A percentile compares a stretch with the other conserved stretches of the same genome.
phyloP scores from a whole-genome alignment of 2,113 vertebrate genomes.

The Sapajus apella region DNA sequence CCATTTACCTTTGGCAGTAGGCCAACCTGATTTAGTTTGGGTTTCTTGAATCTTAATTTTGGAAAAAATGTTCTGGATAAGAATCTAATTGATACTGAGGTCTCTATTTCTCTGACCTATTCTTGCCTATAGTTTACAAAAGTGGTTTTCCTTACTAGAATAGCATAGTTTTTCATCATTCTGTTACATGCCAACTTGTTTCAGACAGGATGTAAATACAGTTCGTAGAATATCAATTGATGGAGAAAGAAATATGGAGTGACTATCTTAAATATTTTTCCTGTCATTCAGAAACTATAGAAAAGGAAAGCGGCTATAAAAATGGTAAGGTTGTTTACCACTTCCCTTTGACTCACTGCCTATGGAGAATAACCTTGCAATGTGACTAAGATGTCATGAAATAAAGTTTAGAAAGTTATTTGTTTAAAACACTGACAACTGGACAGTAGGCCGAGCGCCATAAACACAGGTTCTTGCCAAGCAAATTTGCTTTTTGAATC shows the following conservation, averaged over 20 bases:
- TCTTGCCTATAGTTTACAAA: neutral
- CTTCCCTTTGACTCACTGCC: slow-evolving; percentile 44
- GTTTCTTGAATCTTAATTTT: neutral
- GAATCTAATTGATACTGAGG: neutral
- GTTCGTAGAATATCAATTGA: neutral
- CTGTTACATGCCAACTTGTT: neutral
- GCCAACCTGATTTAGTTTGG: neutral
- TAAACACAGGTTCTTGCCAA: slow-evolving; percentile 21
- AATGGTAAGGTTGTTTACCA: neutral
- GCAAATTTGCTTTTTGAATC: slow-evolving; percentile 60
- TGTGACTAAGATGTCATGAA: slow-evolving; percentile 58
- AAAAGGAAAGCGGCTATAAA: neutral
- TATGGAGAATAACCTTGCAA: slow-evolving; percentile 22
- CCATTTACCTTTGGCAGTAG: neutral
- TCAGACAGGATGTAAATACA: neutral
- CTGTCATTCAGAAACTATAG: neutral
- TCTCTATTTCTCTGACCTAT: neutral
- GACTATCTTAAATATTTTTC: neutral
- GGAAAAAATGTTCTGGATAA: neutral
- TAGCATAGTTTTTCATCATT: slow-evolving; percentile 7
- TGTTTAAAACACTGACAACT: slow-evolving; percentile 18
- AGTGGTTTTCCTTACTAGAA: neutral
- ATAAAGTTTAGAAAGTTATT: slow-evolving; percentile 41
- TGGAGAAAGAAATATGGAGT: neutral
- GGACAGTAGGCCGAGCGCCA: neutral